Evolutionary conservation across 2,113 vertebrate species (phyloP).

Genomic region (Saguinus midas): DNA sequence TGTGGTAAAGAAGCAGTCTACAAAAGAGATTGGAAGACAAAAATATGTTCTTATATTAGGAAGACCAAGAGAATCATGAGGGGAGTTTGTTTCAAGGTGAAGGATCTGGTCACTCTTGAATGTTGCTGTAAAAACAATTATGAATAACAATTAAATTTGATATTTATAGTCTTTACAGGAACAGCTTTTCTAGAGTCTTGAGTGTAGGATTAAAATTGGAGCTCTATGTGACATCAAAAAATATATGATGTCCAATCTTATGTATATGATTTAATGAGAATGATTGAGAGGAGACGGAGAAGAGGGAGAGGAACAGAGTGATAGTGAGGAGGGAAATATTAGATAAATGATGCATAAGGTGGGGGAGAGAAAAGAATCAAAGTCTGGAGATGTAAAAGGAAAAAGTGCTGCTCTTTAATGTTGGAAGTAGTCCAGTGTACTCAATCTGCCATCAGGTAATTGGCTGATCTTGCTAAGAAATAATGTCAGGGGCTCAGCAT

Average conservation of each 20-base stretch:
- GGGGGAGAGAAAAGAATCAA: not conserved
- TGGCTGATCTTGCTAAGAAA: not conserved
- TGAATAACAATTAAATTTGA: not conserved
- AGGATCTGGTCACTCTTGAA: not conserved
- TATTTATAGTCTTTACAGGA: not conserved
- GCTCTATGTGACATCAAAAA: not conserved
- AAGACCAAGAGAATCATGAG: not conserved
- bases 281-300: not conserved
- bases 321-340: not conserved
- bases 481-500: not conserved
- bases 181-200: not conserved
- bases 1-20: not conserved
- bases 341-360: not conserved
- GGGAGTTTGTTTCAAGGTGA: not conserved
- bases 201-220: not conserved
- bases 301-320: not conserved
- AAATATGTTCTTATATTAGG: not conserved
- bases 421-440: not conserved
- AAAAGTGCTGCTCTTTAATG: not conserved
- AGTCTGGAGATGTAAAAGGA: not conserved
- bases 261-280: not conserved
- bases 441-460: not conserved
- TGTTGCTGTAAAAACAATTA: not conserved
- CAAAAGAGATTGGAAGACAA: not conserved
- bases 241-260: not conserved